Conservation (phyloP, 1,140 invertebrate species). For the Teleopsis dalmanni region DNA sequence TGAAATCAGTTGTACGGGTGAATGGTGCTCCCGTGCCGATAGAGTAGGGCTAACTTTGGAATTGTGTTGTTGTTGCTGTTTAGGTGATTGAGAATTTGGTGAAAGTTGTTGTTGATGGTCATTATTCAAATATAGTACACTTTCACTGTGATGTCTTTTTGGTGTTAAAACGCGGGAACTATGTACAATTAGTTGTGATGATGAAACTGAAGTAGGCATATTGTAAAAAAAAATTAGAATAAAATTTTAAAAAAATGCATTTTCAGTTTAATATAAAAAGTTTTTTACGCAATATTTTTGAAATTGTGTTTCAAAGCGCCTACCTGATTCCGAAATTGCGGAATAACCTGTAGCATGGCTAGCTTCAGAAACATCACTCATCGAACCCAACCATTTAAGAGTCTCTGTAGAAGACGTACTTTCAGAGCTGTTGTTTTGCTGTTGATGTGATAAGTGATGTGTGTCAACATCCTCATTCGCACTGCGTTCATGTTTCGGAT, state of each 20-base stretch:
- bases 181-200: slow-evolving; percentile 63
- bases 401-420: slow-evolving; percentile 72
- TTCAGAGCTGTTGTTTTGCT: slow-evolving; percentile 49
- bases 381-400: slow-evolving; percentile 73
- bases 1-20: slow-evolving; percentile 13
- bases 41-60: background rate
- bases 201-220: slow-evolving; percentile 27
- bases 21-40: slow-evolving; percentile 4
- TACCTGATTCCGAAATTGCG: slow-evolving; percentile 40
- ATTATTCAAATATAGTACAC: slow-evolving; percentile 60
- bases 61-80: slow-evolving; percentile 3
- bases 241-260: background rate
- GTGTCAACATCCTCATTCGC: background rate
- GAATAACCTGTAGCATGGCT: slow-evolving; percentile 46
- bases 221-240: slow-evolving; percentile 13
- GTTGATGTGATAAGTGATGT: slow-evolving; percentile 14
- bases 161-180: slow-evolving; percentile 72
- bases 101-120: slow-evolving; percentile 16
- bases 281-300: background rate
- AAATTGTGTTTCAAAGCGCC: no score
- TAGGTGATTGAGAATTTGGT: background rate
- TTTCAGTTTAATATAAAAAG: background rate
- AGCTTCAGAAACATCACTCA: slow-evolving; percentile 65
- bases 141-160: slow-evolving; percentile 72
- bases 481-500: slow-evolving; percentile 9